Conservation (phyloP, 23 tunicate species). For the Phallusia fumigata region DNA sequence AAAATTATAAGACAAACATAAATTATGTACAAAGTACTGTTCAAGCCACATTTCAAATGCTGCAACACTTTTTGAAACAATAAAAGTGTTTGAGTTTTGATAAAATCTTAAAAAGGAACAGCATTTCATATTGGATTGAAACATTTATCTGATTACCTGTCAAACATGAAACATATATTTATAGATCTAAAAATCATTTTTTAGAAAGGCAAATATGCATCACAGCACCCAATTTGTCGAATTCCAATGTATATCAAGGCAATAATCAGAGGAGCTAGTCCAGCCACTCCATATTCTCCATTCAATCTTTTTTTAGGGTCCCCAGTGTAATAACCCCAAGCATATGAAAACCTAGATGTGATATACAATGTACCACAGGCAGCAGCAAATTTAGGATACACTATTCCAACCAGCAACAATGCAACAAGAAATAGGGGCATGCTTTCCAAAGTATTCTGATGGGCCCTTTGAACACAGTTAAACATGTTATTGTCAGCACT, state of each 20-base stretch:
- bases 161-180: background rate
- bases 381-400: slow-evolving; percentile 66
- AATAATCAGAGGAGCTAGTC: slow-evolving; percentile 52
- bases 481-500: slow-evolving; percentile 53
- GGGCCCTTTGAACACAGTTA: slow-evolving; percentile 95
- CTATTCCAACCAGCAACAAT: slow-evolving; percentile 49
- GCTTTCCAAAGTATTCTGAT: slow-evolving; percentile 95
- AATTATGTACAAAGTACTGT: no score
- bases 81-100: no score
- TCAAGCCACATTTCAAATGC: no score
- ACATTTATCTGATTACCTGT: background rate
- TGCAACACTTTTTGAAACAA: no score
- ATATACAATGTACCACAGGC: slow-evolving; percentile 76
- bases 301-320: slow-evolving; percentile 91
- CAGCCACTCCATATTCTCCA: slow-evolving; percentile 79
- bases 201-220: slow-evolving; percentile 37
- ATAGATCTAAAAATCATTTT: background rate
- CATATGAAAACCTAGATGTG: slow-evolving; percentile 88
- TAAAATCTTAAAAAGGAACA: no score
- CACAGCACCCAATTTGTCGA: slow-evolving; percentile 57
- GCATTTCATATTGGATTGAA: no score
- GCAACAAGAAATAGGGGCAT: slow-evolving; percentile 45
- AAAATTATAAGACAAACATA: no score
- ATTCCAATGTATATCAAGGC: slow-evolving; percentile 59
- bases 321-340: slow-evolving; percentile 99